Conservation (phyloP, 1,140 invertebrate species). For the Papilio polyxenes region DNA sequence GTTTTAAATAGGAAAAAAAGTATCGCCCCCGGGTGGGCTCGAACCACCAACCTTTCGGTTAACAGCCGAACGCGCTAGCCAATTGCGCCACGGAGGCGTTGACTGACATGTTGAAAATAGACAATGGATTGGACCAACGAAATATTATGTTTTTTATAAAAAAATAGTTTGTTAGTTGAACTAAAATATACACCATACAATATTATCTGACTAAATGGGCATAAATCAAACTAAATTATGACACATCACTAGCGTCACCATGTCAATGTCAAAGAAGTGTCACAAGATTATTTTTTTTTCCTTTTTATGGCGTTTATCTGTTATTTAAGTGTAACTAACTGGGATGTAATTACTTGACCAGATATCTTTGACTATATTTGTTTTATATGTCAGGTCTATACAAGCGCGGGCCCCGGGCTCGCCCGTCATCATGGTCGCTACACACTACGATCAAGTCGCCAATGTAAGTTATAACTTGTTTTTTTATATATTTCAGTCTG, state of each 20-base stretch:
- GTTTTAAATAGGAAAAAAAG: conserved; percentile 58
- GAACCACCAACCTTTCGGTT: conserved; percentile 3
- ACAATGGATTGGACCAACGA: too few species aligned
- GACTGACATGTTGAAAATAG: not conserved
- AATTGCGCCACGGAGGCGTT: not conserved
- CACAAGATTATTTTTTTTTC: too few species aligned
- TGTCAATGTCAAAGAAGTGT: too few species aligned
- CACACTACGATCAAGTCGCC: conserved; percentile 94
- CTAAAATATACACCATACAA: not conserved
- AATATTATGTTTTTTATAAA: too few species aligned
- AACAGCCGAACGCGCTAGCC: conserved; percentile 1
- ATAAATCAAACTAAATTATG: too few species aligned
- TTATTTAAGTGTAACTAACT: too few species aligned
- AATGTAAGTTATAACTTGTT: conserved; percentile 80
- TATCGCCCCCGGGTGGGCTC: conserved; percentile 75
- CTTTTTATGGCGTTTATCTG: too few species aligned
- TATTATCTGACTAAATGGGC: too few species aligned
- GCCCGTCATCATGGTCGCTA: conserved; percentile 96
- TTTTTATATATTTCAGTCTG: too few species aligned
- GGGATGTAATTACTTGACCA: too few species aligned
- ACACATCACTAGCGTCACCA: too few species aligned
- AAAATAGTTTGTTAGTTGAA: not conserved
- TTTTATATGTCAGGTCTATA: conserved; percentile 61
- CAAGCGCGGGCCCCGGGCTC: conserved; percentile 95
- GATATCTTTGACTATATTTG: not conserved